Evolutionary conservation across 2,797 vertebrate species (phyloP).

Genomic region (Gymnothorax reevesii): DNA sequence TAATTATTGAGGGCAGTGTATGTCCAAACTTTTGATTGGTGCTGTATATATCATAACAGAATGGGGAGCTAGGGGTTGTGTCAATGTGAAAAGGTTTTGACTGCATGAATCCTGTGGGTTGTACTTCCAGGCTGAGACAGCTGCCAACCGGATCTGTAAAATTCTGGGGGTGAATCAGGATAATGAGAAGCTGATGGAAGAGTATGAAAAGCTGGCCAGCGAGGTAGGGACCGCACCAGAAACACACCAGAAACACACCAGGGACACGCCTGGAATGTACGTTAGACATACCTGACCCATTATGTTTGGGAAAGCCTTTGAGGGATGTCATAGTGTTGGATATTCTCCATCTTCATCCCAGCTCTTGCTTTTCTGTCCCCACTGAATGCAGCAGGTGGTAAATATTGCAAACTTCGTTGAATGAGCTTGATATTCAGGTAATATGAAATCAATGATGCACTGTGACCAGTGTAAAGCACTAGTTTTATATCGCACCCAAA

Average conservation of each 20-base stretch:
- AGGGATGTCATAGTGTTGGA: not conserved
- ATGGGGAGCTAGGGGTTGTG: not conserved
- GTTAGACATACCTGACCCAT: not conserved
- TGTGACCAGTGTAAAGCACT: too few relatives aligned
- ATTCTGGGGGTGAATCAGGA: conserved; percentile 87
- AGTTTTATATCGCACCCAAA: too few relatives aligned
- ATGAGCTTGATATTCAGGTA: not conserved
- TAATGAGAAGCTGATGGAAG: conserved; percentile 87
- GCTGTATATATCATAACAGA: too few relatives aligned
- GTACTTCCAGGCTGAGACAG: conserved; percentile 79
- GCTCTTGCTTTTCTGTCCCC: not conserved
- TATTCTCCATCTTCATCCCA: not conserved
- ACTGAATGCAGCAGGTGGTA: not conserved
- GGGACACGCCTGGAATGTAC: not conserved
- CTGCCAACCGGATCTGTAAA: conserved; percentile 86
- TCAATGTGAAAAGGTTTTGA: not conserved
- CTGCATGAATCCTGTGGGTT: not conserved
- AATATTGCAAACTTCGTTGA: not conserved
- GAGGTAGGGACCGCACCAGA: conserved; percentile 70
- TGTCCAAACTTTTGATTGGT: too few relatives aligned
- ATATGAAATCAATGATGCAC: not conserved
- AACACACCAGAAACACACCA: not conserved
- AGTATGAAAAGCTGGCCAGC: conserved; percentile 85
- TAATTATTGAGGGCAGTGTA: too few relatives aligned
- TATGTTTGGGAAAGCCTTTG: not conserved